Evolutionary conservation across 2,797 vertebrate species (phyloP).

Genomic region (Fratercula arctica): DNA sequence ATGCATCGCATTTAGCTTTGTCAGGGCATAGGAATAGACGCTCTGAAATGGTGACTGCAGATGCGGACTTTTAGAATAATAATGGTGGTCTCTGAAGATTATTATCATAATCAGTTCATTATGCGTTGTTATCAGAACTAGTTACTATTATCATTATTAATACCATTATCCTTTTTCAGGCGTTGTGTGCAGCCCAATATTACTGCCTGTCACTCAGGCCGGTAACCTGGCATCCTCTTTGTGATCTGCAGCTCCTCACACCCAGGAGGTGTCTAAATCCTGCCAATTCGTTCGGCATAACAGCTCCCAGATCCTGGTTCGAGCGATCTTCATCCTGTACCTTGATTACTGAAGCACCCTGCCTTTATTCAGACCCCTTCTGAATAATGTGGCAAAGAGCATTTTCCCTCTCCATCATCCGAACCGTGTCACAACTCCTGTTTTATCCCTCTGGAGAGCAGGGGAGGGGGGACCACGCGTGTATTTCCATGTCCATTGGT

Average conservation of each 20-base stretch:
- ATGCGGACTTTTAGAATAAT: background rate
- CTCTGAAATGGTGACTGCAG: background rate
- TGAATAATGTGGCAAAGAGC: accelerated
- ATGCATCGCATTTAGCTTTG: background rate
- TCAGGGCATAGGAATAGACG: background rate
- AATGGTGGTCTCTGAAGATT: background rate
- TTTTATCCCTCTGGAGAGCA: background rate
- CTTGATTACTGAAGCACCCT: background rate
- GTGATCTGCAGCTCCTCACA: background rate
- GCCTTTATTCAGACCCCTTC: background rate
- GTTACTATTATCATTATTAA: background rate
- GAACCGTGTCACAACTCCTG: background rate
- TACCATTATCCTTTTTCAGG: background rate
- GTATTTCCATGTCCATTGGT: background rate
- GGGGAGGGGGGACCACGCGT: accelerated
- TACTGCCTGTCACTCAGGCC: background rate
- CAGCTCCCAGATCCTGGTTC: background rate
- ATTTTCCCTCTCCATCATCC: background rate
- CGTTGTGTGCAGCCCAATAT: background rate
- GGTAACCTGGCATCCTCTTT: background rate
- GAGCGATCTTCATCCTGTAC: background rate
- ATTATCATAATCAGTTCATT: background rate
- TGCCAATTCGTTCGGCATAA: background rate
- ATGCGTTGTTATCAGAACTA: too few species aligned
- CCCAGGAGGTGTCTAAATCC: background rate